Percentiles rank a stretch among this genome's conserved stretches.
phyloP scores from a whole-genome alignment of 2,888 invertebrate genomes.

The Caenorhabditis plicata region DNA sequence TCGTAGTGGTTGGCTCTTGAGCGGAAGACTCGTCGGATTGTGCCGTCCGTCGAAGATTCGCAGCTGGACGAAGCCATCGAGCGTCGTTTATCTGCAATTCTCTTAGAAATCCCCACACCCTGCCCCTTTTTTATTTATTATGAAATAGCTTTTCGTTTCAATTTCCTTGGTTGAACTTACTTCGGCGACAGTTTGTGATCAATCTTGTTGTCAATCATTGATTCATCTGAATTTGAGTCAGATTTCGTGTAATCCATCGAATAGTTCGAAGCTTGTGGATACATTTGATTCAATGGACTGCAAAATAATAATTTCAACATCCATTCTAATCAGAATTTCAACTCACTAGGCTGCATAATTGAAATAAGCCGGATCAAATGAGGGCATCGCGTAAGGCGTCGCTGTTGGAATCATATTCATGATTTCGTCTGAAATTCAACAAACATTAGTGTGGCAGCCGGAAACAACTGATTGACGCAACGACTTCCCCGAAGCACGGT shows the following conservation, averaged over 20 bases:
- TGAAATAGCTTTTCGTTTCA: not conserved
- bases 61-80: not conserved
- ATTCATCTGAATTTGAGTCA: conserved; percentile 15
- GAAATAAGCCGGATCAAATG: not conserved
- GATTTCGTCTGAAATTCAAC: too few relatives aligned
- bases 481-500: too few relatives aligned
- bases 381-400: not conserved
- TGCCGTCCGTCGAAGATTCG: not conserved
- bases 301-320: not conserved
- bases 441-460: too few relatives aligned
- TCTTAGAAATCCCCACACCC: conserved; percentile 1
- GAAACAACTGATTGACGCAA: too few relatives aligned
- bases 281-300: conserved; percentile 1
- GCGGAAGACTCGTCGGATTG: not conserved
- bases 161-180: conserved; percentile 8
- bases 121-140: not conserved
- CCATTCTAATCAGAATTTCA: not conserved
- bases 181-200: conserved; percentile 18
- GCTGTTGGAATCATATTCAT: conserved; percentile 1
- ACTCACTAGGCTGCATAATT: not conserved
- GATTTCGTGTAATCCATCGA: not conserved
- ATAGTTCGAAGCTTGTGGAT: not conserved
- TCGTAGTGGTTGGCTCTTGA: too few relatives aligned
- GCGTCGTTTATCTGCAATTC: not conserved
- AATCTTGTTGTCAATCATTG: conserved; percentile 1